Base-by-base conservation (phyloP, 1,140 invertebrate genomes). In the Dendroctonus valens region DNA sequence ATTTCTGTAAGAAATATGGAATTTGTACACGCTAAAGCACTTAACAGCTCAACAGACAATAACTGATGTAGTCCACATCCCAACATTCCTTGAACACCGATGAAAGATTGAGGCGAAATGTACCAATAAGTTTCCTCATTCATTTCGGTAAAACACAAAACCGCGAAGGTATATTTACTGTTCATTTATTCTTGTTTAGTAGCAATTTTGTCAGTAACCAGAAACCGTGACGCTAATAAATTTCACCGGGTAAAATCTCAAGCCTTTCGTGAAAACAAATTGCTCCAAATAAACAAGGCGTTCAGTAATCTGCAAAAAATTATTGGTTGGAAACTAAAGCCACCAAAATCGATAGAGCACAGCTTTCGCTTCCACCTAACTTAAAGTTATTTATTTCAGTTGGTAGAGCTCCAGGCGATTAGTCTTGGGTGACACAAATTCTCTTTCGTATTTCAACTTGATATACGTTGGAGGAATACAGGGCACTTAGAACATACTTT, bases 351-450 rank as follows among this genome's bases (percentile, higher is more conserved):
- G 61, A 66, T 66, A 66, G 58, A 59, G 58, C 50, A 66, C 38
- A 59, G 55, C 50, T 42, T 66, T 66, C 52, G 64, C 55, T 57
- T 66, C 58, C 51, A 42, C 53, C 64, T 59, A 66, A 59, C 55
- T 66, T 46, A 48, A 46, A 50, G 64, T 66, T 66, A 66, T 66
- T 66, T 66, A 66, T 66, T 66, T 66, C 57, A 38, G 41, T 57
- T 66, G 64, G 64, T 59, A 59, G 59, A 41, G 55, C 64, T 66
- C 48, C 55, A 52, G 42, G 50, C 64, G 55, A 66, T 66, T 66
- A 59, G 55, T 66, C 64, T 66, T 65, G 41, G 62, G 64, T 66
- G 64, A 66, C 64, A 66, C 55, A 59, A 66, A 63, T 41, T 63
- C 60, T 60, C 59, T 41, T 41, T 8, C 44, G 41, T 59, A 58